Evolutionary conservation across 2,888 invertebrate species (phyloP).

Genomic region (Mesodorylaimus sp.): DNA sequence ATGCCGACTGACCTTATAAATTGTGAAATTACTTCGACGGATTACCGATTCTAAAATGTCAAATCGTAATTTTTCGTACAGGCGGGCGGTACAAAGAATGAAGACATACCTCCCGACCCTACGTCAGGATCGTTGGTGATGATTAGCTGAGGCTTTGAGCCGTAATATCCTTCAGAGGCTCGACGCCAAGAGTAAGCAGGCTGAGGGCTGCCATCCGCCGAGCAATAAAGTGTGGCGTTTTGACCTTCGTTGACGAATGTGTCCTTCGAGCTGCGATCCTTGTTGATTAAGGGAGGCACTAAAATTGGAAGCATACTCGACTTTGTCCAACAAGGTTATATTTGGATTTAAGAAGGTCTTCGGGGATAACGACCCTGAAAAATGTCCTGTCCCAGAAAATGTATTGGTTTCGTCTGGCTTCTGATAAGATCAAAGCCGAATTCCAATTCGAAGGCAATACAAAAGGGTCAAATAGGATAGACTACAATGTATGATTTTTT

Average conservation of each 20-base stretch:
- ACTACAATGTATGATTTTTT: too few relatives aligned
- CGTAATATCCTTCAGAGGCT: constrained; percentile 23
- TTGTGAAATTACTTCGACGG: constrained; percentile 21
- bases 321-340: not conserved
- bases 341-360: too few relatives aligned
- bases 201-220: constrained; percentile 24
- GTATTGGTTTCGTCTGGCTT: too few relatives aligned
- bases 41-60: constrained; percentile 21
- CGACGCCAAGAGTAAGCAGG: constrained; percentile 27
- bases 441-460: not conserved
- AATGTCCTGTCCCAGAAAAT: too few relatives aligned
- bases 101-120: constrained; percentile 23
- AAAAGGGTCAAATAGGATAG: too few relatives aligned
- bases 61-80: not conserved
- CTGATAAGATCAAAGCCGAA: not conserved
- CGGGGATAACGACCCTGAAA: too few relatives aligned
- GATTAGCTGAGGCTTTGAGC: too few relatives aligned
- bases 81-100: not conserved
- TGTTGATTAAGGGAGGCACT: constrained; percentile 84
- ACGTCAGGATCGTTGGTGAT: constrained; percentile 25
- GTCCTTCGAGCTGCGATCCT: constrained; percentile 74
- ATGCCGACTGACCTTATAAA: constrained; percentile 22
- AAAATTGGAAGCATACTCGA: constrained; percentile 25
- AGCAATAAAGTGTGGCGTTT: constrained; percentile 26
- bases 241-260: constrained; percentile 45